Percentiles rank a stretch among this genome's conserved stretches.
These are phyloP conservation scores for Ectemnius lituratus DNA, from an alignment of 2,888 invertebrate species.

Conservation along the genomic window DNA sequence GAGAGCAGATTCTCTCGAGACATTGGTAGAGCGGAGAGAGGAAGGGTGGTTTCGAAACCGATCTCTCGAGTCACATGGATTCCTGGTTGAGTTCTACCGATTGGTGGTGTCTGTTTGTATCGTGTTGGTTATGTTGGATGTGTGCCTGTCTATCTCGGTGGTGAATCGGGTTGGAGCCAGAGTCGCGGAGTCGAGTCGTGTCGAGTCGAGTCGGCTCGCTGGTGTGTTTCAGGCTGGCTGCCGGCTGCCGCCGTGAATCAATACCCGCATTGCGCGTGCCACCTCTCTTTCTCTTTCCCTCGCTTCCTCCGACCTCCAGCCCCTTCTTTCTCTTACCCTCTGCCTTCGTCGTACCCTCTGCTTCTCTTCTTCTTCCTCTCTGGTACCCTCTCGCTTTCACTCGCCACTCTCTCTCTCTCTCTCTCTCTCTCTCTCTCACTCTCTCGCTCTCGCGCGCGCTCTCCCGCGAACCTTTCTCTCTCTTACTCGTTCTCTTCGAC, in stretches of 20 bases:
- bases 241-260: constrained; percentile 79
- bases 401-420: background rate
- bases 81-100: too few relatives aligned
- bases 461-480: too few relatives aligned
- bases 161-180: constrained; percentile 58
- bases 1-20: too few relatives aligned
- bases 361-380: constrained; percentile 40
- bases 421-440: constrained; percentile 14
- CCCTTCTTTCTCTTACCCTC: constrained; percentile 73
- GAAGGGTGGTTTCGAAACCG: background rate
- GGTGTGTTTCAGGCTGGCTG: constrained; percentile 78
- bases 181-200: constrained; percentile 36
- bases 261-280: constrained; percentile 78
- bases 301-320: constrained; percentile 42
- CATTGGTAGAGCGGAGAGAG: too few relatives aligned
- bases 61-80: too few relatives aligned
- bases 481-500: background rate
- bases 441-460: too few relatives aligned
- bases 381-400: constrained; percentile 56
- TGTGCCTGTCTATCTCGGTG: constrained; percentile 19
- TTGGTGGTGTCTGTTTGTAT: too few relatives aligned
- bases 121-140: too few relatives aligned
- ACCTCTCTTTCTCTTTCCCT: constrained; percentile 79
- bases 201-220: constrained; percentile 76
- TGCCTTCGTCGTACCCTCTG: constrained; percentile 56